Evolutionary conservation across 2,888 invertebrate species (phyloP), one percentile per base, ranked within the genome.

Genomic region (Hylaea fasciaria): DNA sequence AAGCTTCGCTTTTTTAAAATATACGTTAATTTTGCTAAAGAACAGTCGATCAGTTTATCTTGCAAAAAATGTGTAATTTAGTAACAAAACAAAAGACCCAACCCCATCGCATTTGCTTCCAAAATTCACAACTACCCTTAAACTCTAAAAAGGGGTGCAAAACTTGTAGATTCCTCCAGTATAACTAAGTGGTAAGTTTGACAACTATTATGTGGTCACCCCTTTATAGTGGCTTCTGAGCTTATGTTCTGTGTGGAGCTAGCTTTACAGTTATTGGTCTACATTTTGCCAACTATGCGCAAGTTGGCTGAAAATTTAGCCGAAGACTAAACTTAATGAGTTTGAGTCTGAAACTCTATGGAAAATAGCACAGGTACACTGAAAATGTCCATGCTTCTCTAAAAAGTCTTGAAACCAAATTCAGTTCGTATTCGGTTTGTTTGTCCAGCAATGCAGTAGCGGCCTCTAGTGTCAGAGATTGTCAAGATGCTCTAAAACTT

Each of bases 111-210:
- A 66, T 77, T 75, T 75, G 62, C 70, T 71, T 66, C 56, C 32
- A 47, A 72, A 76, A 72, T 67, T 44, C 29, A 3, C 17, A 55
- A 54, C 54, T 9, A 41, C 35, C 44, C 63, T 58, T 49, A 70
- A 68, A 72, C 55, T 43, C 29, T 39, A 61, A 71, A 71, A 62
- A 57, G 64, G 64, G 62, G 57, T 46, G 68, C 32, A 72, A 73
- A 77, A 76, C 74, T 80, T 78, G 46, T 47, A 53, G 68, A 73
- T 74, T 70, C 66, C 72, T 67, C 65, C 72, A 79, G 69, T 78
- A 71, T 65, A 62, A 66, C 74, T 72, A 72, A 67, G 72, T 72
- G 69, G 62, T 45, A 68, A 73, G 70, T 68, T 72, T 62, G 57
- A 62, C 57, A 76, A 77, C 76, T 75, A 73, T 71, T 66, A 65